Conservation (phyloP, 2,888 invertebrate species). For the Polyploca ridens region DNA sequence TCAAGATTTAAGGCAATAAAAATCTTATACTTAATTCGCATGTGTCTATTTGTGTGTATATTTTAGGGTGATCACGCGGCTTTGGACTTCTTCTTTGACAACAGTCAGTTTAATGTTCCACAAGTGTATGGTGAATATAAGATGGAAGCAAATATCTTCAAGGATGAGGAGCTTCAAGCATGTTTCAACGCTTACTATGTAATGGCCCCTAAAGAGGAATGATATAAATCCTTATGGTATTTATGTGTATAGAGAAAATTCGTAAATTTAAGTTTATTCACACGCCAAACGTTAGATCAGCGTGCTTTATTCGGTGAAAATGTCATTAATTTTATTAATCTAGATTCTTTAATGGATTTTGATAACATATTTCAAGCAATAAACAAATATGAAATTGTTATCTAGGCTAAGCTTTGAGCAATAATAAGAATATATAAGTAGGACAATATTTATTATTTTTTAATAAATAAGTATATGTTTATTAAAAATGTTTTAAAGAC, state of each 20-base stretch:
- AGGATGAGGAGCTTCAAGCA: constrained; percentile 20
- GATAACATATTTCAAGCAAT: no score
- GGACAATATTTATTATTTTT: no score
- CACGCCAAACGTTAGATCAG: no score
- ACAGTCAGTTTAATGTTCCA: constrained; percentile 28
- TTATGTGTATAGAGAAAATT: background rate
- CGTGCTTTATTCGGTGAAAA: no score
- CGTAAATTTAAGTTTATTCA: background rate
- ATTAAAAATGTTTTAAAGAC: no score
- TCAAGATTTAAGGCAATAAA: no score
- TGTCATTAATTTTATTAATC: no score
- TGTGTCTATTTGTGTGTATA: background rate
- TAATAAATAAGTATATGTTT: no score
- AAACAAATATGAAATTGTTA: no score
- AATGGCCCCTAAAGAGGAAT: constrained; percentile 21
- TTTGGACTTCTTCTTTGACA: constrained; percentile 27
- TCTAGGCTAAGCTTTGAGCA: no score
- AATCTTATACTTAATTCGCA: background rate
- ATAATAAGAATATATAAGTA: background rate
- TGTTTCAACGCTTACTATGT: constrained; percentile 26
- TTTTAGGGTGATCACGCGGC: constrained; percentile 20
- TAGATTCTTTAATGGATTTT: no score
- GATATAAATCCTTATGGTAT: no score
- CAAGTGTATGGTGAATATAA: constrained; percentile 34
- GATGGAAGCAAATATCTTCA: constrained; percentile 22